Conservation (phyloP, 2,797 vertebrate genomes). For the Oceanodroma leucorhoa region DNA sequence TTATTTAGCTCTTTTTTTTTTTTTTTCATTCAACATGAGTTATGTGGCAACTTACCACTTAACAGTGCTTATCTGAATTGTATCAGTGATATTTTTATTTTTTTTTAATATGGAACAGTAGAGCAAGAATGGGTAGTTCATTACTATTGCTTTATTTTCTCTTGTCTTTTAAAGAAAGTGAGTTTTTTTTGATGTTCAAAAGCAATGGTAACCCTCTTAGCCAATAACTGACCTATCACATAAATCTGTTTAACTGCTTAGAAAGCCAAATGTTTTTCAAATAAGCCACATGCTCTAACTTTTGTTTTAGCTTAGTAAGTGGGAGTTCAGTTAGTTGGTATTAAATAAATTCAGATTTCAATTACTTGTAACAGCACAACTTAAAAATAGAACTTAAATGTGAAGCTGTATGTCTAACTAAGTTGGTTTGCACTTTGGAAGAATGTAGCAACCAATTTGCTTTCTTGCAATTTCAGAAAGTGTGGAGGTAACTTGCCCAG, state of each 20-base stretch:
- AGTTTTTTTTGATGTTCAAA: not conserved
- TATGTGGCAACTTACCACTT: not conserved
- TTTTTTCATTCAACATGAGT: not conserved
- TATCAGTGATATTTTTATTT: not conserved
- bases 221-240: not conserved
- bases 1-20: not conserved
- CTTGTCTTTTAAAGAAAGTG: not conserved
- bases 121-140: not conserved
- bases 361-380: not conserved
- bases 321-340: not conserved
- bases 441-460: not conserved
- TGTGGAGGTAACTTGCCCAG: slow-evolving; percentile 60
- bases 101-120: not conserved
- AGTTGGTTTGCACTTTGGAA: not conserved
- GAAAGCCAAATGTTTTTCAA: not conserved
- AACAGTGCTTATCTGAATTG: not conserved
- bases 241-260: not conserved
- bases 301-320: not conserved
- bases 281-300: not conserved
- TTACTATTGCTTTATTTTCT: not conserved
- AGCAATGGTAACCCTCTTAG: not conserved
- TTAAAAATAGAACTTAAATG: not conserved
- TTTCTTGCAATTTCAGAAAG: slow-evolving; percentile 64
- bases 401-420: not conserved
- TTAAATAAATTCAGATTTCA: not conserved